Percentiles rank a stretch among this genome's conserved stretches.
These are phyloP conservation scores for Drosophila neoperkinsi DNA, from an alignment of 2,888 invertebrate species.

Conservation along the genomic window DNA sequence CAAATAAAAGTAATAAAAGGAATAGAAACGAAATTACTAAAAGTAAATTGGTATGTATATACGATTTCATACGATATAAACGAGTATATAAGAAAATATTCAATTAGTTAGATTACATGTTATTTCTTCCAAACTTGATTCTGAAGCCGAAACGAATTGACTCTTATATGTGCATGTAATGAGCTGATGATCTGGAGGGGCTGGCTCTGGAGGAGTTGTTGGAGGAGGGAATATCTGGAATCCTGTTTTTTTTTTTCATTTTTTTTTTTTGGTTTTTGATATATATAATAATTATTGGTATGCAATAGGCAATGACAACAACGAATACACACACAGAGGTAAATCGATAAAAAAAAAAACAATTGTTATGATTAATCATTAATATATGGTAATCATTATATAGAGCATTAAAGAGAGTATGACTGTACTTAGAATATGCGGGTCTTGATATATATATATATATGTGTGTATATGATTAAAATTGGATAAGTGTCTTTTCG, in stretches of 20 bases:
- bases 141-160: conserved; percentile 87
- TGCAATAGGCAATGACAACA: conserved; percentile 76
- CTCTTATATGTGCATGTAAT: conserved; percentile 86
- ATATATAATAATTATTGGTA: conserved; percentile 63
- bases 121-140: conserved; percentile 89
- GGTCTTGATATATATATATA: background rate
- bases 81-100: conserved; percentile 73
- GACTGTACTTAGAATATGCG: conserved; percentile 23
- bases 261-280: conserved; percentile 43
- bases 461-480: conserved; percentile 10
- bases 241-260: conserved; percentile 85
- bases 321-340: conserved; percentile 74
- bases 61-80: conserved; percentile 60
- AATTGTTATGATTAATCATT: conserved; percentile 77
- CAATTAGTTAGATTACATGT: conserved; percentile 86
- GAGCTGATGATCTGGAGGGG: conserved; percentile 92
- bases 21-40: conserved; percentile 40
- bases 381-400: conserved; percentile 69
- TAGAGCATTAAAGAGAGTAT: conserved; percentile 48
- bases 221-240: conserved; percentile 94
- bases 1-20: conserved; percentile 53
- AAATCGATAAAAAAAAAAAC: conserved; percentile 61
- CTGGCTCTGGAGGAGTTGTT: conserved; percentile 93
- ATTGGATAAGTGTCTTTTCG: conserved; percentile 20
- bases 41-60: conserved; percentile 41